Percentiles rank a stretch among this genome's conserved stretches.
Evolutionary conservation across 2,888 invertebrate genomes (phyloP).

Genomic region (Caenorhabditis angaria): DNA sequence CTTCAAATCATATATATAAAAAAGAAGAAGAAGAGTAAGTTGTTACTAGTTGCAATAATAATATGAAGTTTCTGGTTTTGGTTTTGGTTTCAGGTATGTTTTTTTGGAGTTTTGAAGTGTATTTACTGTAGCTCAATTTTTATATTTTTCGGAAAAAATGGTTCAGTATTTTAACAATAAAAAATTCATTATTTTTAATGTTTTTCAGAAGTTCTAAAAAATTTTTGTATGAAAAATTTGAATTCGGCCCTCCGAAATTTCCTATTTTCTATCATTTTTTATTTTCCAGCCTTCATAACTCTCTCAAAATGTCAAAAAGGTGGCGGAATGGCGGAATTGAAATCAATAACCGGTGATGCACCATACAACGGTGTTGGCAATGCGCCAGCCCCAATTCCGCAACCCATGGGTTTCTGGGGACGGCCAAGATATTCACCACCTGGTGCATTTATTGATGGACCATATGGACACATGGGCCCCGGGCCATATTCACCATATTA

Average conservation of each 20-base stretch:
- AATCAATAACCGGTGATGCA: slow-evolving; percentile 54
- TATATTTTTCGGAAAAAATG: neutral
- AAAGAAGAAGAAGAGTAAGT: slow-evolving; percentile 25
- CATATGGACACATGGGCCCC: slow-evolving; percentile 32
- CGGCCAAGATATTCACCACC: slow-evolving; percentile 50
- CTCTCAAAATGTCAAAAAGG: slow-evolving; percentile 26
- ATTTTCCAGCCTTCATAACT: neutral
- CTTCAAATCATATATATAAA: slow-evolving; percentile 36
- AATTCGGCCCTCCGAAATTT: too few species aligned
- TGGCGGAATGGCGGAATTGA: slow-evolving; percentile 56
- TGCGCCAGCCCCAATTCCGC: slow-evolving; percentile 53
- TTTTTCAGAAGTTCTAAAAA: too few species aligned
- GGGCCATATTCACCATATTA: slow-evolving; percentile 26
- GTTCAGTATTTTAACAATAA: neutral
- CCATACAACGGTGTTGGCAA: slow-evolving; percentile 54
- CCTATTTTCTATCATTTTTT: too few species aligned
- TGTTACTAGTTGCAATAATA: slow-evolving; percentile 7
- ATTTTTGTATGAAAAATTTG: too few species aligned
- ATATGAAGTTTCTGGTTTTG: slow-evolving; percentile 9
- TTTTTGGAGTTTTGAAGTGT: neutral
- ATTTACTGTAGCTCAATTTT: slow-evolving; percentile 10
- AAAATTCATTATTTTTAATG: too few species aligned
- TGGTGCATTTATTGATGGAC: slow-evolving; percentile 26
- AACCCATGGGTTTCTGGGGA: slow-evolving; percentile 61
- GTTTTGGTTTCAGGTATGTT: slow-evolving; percentile 24